Evolutionary conservation across 2,888 invertebrate genomes (phyloP).

Genomic region (Hydrotaea diabolus): DNA sequence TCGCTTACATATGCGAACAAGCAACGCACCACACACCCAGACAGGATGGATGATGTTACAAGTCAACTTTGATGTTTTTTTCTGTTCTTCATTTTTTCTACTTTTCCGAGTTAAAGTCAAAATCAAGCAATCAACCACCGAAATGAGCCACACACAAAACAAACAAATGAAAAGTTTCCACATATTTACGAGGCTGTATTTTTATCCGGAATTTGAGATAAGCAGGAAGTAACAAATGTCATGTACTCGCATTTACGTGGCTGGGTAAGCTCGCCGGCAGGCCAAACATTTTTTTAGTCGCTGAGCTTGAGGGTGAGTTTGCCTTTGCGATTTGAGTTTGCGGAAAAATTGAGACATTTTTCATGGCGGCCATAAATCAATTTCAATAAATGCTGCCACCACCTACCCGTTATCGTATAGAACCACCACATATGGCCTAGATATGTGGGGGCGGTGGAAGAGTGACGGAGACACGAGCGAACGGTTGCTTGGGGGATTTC

Average conservation of each 20-base stretch:
- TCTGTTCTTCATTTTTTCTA: no score
- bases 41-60: constrained; percentile 16
- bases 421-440: neutral
- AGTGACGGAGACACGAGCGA: no score
- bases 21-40: no score
- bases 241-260: neutral
- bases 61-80: neutral
- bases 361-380: constrained; percentile 29
- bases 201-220: neutral
- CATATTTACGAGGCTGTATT: constrained; percentile 16
- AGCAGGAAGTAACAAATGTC: neutral
- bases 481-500: neutral
- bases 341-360: constrained; percentile 38
- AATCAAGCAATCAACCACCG: neutral
- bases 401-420: no score
- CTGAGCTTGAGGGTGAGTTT: no score
- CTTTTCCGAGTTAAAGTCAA: no score
- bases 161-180: constrained; percentile 28
- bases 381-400: constrained; percentile 21
- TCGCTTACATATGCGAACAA: neutral
- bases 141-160: neutral
- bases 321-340: neutral
- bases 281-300: no score
- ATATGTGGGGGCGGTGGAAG: neutral
- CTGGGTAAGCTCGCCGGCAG: neutral